phyloP scores from a whole-genome alignment of 2,113 vertebrate species.

The Myrmecophaga tridactyla region DNA sequence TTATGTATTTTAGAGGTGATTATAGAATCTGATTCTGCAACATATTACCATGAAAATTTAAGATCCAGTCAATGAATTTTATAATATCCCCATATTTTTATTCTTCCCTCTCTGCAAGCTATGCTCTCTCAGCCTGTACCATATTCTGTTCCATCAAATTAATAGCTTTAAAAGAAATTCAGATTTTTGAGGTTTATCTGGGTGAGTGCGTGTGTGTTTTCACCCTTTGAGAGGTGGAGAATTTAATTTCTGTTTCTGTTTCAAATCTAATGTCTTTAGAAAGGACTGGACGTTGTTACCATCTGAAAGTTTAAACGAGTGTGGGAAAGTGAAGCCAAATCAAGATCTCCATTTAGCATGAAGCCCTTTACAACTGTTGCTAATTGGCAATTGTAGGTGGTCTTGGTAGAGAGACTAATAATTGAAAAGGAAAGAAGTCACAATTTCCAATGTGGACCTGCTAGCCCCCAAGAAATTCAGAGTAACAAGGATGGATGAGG shows the following conservation, averaged over 20 bases:
- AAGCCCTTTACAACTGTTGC: slow-evolving; percentile 51
- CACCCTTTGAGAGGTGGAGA: neutral
- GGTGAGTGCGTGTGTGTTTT: neutral
- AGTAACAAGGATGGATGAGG: neutral
- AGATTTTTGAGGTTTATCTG: neutral
- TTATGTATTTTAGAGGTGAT: slow-evolving; percentile 34
- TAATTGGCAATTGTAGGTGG: slow-evolving; percentile 65
- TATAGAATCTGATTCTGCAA: neutral
- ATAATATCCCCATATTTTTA: neutral
- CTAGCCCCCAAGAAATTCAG: neutral
- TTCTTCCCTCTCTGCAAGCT: neutral
- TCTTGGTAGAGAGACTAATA: slow-evolving; percentile 62
- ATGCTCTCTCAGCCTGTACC: neutral
- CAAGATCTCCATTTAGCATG: neutral
- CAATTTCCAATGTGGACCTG: slow-evolving; percentile 20
- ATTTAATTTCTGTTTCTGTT: neutral
- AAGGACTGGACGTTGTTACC: neutral
- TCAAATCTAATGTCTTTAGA: neutral
- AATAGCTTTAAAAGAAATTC: neutral
- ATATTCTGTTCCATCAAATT: neutral
- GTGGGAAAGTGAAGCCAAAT: neutral
- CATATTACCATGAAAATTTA: neutral
- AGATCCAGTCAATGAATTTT: neutral
- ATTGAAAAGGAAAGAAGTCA: slow-evolving; percentile 56
- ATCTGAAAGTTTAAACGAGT: slow-evolving; percentile 7